Base-by-base conservation (phyloP, 2,797 vertebrate genomes). In the Chaetophractus vellerosus region DNA sequence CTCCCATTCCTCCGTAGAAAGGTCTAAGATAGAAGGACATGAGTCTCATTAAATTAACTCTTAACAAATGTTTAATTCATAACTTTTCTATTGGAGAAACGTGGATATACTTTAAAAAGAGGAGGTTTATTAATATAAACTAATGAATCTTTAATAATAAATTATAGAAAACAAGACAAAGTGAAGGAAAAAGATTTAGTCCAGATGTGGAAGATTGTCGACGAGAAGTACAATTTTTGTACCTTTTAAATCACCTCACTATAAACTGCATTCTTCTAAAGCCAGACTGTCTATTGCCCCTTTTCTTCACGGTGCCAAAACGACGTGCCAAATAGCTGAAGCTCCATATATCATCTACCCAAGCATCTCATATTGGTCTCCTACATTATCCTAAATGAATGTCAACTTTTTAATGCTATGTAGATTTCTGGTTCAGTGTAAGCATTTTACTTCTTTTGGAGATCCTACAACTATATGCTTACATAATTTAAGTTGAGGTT, bases 151-250 rank as follows among this genome's bases (percentile, higher is more conserved):
- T 2, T 83, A 71, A 75, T 48, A 55, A 90, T 50, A 86, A 26
- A 45, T 5, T 45, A 59, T 8, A 72, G 50, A 85, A 86, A 92
- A 55, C 75, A 88, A 80, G 31, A 8, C 33, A 88, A 82, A 89
- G 92, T 36, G n/a, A 91, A 80, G 18, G 91, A 45, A 82, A 93
- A 16, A 41, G n/a, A 85, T 69, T 82, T 79, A 71, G 71, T 85
- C 48, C 74, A 93, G 50, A 80, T 76, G 16, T 94, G 78, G 57
- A 8, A 74, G 69, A 90, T 31, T 68, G 8, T 66, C 57, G 26
- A 59, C 59, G 48, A 96, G 19, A 85, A 26, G 61, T 21, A 2
- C 50, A 68, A 79, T 92, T 78, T 88, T 82, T 23, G 31, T 19
- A 68, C 38, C 50, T 45, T 57, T 85, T 82, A 90, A 88, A 90